Percentiles rank a stretch among this genome's conserved stretches.
phyloP scores from a whole-genome alignment of 2,113 vertebrate species.

The Laterallus jamaicensis region DNA sequence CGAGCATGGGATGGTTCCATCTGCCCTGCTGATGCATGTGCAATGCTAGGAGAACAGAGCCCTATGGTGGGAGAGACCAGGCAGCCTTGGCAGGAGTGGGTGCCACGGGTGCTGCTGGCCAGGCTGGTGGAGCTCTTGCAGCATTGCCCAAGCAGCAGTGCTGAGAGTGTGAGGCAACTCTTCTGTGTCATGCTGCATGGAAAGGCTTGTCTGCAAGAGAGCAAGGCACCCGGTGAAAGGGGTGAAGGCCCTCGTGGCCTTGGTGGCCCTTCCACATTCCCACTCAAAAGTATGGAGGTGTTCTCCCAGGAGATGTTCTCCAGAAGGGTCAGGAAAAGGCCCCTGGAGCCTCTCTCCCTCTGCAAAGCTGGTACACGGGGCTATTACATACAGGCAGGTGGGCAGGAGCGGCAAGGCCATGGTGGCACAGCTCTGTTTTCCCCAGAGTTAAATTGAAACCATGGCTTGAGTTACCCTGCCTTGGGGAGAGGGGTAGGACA shows the following conservation, averaged over 20 bases:
- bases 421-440: fast-evolving
- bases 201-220: neutral
- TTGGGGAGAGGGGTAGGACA: neutral
- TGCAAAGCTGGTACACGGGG: neutral
- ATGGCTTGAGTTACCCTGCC: neutral
- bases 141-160: neutral
- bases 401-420: neutral
- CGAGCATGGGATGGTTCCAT: neutral
- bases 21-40: neutral
- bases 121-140: neutral
- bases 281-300: fast-evolving
- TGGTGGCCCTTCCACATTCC: neutral
- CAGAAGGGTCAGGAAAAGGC: neutral
- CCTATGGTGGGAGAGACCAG: neutral
- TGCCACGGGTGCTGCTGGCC: neutral
- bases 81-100: neutral
- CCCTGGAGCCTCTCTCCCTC: neutral
- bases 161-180: fast-evolving
- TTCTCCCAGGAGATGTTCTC: neutral
- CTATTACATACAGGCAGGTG: fast-evolving
- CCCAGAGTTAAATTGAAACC: neutral
- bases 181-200: fast-evolving
- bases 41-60: neutral
- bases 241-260: fast-evolving
- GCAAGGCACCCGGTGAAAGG: neutral